A percentile compares a stretch with the other conserved stretches of the same genome.
These are phyloP conservation scores for Aurelia sp. DNA, from an alignment of 30 jellyfish, hydroid and myxozoan genomes.

Conservation along the genomic window DNA sequence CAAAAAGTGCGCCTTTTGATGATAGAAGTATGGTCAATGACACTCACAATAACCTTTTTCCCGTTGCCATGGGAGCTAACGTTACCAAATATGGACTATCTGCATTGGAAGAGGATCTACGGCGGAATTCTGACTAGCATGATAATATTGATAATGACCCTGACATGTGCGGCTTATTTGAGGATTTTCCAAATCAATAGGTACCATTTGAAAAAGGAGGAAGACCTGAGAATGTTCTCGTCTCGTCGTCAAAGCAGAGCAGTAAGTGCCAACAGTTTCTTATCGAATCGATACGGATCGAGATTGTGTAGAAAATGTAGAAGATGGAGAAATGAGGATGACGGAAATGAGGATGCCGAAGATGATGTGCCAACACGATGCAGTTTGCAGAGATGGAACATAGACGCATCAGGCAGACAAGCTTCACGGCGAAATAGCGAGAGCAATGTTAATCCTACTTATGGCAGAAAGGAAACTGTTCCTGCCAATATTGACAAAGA, in stretches of 20 bases:
- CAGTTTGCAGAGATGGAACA: too few relatives aligned
- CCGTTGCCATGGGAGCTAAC: conserved; percentile 65
- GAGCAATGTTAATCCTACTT: too few relatives aligned
- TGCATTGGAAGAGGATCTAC: conserved; percentile 45
- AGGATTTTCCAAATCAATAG: conserved; percentile 47
- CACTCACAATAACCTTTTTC: conserved; percentile 40
- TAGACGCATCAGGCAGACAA: too few relatives aligned
- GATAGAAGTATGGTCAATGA: conserved; percentile 53
- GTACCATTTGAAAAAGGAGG: conserved; percentile 32
- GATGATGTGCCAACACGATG: neutral
- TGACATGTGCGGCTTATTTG: conserved; percentile 26
- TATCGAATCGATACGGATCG: neutral
- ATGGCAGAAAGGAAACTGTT: too few relatives aligned
- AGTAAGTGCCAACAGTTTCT: neutral
- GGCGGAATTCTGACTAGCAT: conserved; percentile 60
- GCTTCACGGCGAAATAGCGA: too few relatives aligned
- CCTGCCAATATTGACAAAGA: too few relatives aligned
- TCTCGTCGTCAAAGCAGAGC: neutral
- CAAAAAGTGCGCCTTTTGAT: conserved; percentile 37
- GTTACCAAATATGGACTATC: conserved; percentile 12
- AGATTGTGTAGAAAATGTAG: neutral
- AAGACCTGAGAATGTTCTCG: neutral
- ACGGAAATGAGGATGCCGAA: neutral
- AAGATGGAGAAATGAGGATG: neutral
- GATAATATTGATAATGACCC: conserved; percentile 14